Evolutionary conservation across 2,113 vertebrate species (phyloP).

Genomic region (Otocyon megalotis): DNA sequence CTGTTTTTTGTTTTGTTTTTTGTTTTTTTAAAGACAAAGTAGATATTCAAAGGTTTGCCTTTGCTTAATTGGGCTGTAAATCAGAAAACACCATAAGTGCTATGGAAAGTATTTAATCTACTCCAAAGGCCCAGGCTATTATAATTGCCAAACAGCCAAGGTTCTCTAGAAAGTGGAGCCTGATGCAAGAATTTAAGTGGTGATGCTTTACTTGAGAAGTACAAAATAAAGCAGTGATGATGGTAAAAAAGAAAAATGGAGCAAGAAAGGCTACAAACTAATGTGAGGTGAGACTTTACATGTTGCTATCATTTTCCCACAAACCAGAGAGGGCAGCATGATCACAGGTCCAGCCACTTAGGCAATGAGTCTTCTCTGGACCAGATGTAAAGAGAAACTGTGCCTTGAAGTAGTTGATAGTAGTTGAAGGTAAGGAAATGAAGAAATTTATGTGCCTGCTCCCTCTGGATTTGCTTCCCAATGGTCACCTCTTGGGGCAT

Average conservation of each 20-base stretch:
- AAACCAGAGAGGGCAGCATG: fast-evolving
- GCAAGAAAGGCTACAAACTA: background rate
- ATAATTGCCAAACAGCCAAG: background rate
- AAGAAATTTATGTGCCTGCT: background rate
- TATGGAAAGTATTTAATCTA: background rate
- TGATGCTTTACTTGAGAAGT: background rate
- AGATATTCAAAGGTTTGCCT: background rate
- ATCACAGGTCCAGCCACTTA: background rate
- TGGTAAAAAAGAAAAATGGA: background rate
- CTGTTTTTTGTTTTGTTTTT: background rate
- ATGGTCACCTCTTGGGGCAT: background rate
- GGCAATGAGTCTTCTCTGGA: background rate
- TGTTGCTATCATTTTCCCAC: background rate
- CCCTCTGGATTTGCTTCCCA: background rate
- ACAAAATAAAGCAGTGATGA: background rate
- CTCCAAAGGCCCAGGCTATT: background rate
- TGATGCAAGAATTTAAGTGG: background rate
- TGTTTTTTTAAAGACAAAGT: background rate
- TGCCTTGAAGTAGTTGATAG: background rate
- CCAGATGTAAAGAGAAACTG: background rate
- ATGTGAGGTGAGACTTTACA: background rate
- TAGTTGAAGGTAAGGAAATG: background rate
- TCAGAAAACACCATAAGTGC: background rate
- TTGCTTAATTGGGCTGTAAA: background rate
- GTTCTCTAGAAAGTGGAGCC: background rate